Evolutionary conservation across 2,113 vertebrate species (phyloP).

Genomic region (Pituophis catenifer): DNA sequence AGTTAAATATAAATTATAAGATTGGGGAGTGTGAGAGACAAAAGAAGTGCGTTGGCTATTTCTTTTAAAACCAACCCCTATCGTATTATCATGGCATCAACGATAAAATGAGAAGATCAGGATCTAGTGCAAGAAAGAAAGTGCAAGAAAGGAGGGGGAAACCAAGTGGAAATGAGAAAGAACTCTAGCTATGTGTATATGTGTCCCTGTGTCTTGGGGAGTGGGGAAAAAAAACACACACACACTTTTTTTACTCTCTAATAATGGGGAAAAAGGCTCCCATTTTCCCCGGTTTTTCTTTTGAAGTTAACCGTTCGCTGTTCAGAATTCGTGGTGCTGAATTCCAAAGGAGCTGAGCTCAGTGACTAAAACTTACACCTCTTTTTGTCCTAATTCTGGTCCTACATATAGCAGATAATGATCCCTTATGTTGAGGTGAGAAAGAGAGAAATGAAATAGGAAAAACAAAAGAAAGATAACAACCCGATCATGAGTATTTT

Average conservation of each 20-base stretch:
- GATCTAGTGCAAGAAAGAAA: neutral
- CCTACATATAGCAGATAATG: neutral
- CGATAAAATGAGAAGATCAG: neutral
- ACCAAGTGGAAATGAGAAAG: neutral
- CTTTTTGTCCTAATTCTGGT: neutral
- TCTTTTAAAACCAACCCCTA: neutral
- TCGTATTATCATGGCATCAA: neutral
- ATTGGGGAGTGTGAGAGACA: neutral
- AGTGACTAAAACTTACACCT: too few relatives aligned
- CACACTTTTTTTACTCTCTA: neutral
- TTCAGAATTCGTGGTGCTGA: constrained; percentile 3
- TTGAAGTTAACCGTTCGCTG: constrained; percentile 2
- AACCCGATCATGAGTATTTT: neutral
- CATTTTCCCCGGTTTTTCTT: neutral
- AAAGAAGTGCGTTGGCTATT: neutral
- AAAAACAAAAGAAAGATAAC: neutral
- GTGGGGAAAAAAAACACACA: neutral
- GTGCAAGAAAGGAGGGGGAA: neutral
- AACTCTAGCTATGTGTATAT: neutral
- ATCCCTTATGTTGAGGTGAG: neutral
- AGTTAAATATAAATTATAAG: neutral
- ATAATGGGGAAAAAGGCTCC: neutral
- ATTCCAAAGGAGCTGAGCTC: neutral
- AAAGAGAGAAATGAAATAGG: neutral
- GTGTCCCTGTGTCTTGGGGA: neutral